phyloP scores from a whole-genome alignment of 1,140 invertebrate species.

The Anastrepha obliqua region DNA sequence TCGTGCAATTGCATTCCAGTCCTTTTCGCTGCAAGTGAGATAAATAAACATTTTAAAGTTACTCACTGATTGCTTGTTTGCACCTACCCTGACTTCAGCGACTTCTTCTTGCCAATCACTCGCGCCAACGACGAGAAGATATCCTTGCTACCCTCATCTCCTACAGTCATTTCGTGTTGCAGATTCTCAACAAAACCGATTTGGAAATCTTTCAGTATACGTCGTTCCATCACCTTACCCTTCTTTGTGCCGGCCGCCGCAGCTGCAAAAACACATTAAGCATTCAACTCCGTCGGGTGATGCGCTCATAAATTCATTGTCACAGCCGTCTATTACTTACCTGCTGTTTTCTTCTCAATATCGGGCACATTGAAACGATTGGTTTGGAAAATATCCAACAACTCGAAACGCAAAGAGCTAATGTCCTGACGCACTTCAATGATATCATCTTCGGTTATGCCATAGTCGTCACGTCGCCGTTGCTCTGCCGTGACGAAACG shows the following conservation, averaged over 20 bases:
- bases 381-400: slow-evolving; percentile 89
- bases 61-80: neutral
- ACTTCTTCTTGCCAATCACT: slow-evolving; percentile 82
- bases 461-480: slow-evolving; percentile 85
- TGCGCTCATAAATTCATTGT: slow-evolving; percentile 14
- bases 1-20: slow-evolving; percentile 89
- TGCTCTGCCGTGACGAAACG: slow-evolving; percentile 91
- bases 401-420: slow-evolving; percentile 87
- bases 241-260: slow-evolving; percentile 85
- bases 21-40: slow-evolving; percentile 76
- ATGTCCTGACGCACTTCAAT: slow-evolving; percentile 97
- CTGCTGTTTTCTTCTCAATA: slow-evolving; percentile 77
- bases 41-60: neutral
- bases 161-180: slow-evolving; percentile 82
- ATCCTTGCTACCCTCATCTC: slow-evolving; percentile 82
- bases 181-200: slow-evolving; percentile 90
- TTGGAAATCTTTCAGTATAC: slow-evolving; percentile 91
- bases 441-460: slow-evolving; percentile 95
- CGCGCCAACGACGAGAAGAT: slow-evolving; percentile 87
- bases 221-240: slow-evolving; percentile 87
- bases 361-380: slow-evolving; percentile 89
- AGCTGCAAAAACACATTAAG: slow-evolving; percentile 41
- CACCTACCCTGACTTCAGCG: slow-evolving; percentile 75
- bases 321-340: slow-evolving; percentile 69
- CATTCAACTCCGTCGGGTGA: neutral